Conservation (phyloP, 2,888 invertebrate genomes). For the Achlya flavicornis region DNA sequence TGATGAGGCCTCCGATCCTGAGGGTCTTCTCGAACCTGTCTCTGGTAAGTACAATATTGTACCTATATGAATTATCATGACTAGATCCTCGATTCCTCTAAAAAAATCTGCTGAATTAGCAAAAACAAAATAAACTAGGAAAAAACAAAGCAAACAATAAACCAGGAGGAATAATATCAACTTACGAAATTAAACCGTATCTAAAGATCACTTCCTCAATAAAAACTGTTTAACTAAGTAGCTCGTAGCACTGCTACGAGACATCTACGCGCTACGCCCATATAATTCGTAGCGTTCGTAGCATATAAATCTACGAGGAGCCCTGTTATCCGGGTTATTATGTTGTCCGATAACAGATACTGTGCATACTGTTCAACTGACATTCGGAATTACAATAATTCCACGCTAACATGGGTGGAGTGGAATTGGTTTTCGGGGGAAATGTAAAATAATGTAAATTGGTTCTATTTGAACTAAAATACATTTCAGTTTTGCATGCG, state of each 20-base stretch:
- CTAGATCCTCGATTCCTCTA: too few relatives aligned
- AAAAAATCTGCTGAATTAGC: too few relatives aligned
- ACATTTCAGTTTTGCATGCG: background rate
- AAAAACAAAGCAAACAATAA: background rate
- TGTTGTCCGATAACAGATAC: conserved; percentile 29
- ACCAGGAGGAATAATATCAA: background rate
- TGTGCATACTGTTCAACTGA: conserved; percentile 9
- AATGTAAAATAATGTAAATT: conserved; percentile 1
- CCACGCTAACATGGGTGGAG: background rate
- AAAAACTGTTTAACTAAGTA: conserved; percentile 39
- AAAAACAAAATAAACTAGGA: too few relatives aligned
- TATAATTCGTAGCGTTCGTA: conserved; percentile 15
- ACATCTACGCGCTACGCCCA: background rate
- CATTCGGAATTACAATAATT: conserved; percentile 14
- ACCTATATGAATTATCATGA: background rate
- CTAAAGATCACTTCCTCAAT: conserved; percentile 39
- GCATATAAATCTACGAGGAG: conserved; percentile 35
- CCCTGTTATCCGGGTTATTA: conserved; percentile 37
- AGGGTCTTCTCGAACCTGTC: conserved; percentile 55
- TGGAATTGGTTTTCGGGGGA: background rate
- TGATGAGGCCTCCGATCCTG: conserved; percentile 64
- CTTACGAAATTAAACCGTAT: conserved; percentile 25
- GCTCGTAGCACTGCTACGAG: conserved; percentile 17
- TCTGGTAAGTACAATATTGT: conserved; percentile 50
- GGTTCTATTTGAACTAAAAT: background rate